Percentiles rank a stretch among this genome's conserved stretches.
These are phyloP conservation scores for Corvus cornix DNA, from an alignment of 2,113 vertebrate genomes.

Conservation along the genomic window DNA sequence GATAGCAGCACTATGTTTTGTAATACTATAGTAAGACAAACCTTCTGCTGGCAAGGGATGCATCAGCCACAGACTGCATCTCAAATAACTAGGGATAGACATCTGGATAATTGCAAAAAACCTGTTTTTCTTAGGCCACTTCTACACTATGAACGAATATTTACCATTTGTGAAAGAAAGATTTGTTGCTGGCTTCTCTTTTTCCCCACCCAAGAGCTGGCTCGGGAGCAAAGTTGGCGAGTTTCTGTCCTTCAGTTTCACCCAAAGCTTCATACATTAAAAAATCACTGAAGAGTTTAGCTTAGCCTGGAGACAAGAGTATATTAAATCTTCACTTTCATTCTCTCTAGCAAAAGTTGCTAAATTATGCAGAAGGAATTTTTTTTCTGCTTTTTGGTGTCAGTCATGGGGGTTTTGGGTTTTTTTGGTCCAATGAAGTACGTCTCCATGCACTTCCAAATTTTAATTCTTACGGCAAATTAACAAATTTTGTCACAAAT, in stretches of 20 bases:
- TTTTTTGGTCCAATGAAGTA: background rate
- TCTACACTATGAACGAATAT: background rate
- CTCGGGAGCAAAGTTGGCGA: background rate
- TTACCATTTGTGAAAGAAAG: background rate
- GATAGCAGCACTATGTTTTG: background rate
- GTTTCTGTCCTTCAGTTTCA: conserved; percentile 3
- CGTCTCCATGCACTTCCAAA: background rate
- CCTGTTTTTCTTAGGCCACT: background rate
- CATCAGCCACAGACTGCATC: background rate
- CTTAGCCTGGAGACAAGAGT: background rate
- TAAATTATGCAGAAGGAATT: background rate
- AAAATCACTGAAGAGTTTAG: background rate
- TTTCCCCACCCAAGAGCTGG: background rate
- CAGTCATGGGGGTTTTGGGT: background rate
- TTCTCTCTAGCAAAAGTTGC: background rate
- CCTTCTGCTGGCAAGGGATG: background rate
- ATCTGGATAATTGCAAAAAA: background rate
- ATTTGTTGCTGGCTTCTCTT: background rate
- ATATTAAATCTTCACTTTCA: background rate
- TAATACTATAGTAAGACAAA: background rate
- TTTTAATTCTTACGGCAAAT: background rate
- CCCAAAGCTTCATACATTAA: background rate
- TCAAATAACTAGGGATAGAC: background rate
- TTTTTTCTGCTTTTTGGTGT: background rate
- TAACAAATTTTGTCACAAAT: background rate